Conservation (phyloP, 2,113 vertebrate genomes). For the Ciconia maguari region DNA sequence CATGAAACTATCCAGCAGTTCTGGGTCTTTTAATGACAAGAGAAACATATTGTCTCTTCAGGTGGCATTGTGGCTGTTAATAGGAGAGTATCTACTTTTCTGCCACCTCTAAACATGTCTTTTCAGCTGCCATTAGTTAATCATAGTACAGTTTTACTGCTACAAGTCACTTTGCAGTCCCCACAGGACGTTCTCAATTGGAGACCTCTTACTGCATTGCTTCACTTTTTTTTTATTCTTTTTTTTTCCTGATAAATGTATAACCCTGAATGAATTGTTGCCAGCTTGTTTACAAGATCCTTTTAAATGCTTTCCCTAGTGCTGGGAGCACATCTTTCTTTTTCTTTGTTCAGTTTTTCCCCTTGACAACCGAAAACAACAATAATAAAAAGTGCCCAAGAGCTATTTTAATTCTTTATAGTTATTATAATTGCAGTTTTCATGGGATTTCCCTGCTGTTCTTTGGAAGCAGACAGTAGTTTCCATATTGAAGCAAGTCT, state of each 20-base stretch:
- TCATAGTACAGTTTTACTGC: not conserved
- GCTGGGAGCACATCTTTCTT: not conserved
- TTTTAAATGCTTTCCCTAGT: not conserved
- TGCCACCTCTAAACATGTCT: not conserved
- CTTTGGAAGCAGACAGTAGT: not conserved
- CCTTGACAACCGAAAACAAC: not conserved
- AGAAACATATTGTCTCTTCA: not conserved
- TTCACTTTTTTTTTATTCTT: not conserved
- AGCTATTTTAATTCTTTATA: conserved; percentile 12
- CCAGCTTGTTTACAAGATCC: not conserved
- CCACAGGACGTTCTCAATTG: not conserved
- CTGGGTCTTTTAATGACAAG: not conserved
- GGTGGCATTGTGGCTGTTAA: not conserved
- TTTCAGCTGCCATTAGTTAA: not conserved
- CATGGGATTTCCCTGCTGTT: conserved; percentile 48
- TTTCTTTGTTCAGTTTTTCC: not conserved
- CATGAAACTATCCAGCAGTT: not conserved
- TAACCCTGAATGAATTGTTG: conserved; percentile 4
- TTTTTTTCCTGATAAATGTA: not conserved
- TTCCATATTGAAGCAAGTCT: not conserved
- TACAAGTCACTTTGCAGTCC: not conserved
- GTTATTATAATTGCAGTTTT: conserved; percentile 10
- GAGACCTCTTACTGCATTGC: not conserved
- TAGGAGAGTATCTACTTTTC: not conserved
- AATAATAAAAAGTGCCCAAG: conserved; percentile 3